Evolutionary conservation across 2,113 vertebrate genomes (phyloP).

Genomic region (Archocentrus centrarchus): DNA sequence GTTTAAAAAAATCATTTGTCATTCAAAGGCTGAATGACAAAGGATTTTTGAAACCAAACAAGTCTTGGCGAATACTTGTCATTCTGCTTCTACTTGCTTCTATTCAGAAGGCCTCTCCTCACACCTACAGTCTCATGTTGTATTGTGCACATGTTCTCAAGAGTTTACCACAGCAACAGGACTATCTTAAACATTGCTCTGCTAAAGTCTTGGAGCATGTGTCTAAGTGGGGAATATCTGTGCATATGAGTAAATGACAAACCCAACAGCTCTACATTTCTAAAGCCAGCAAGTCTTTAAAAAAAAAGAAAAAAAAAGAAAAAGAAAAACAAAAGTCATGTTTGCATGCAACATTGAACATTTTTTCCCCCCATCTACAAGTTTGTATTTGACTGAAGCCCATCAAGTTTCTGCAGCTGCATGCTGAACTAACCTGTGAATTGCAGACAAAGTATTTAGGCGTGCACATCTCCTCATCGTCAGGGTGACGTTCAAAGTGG

Average conservation of each 20-base stretch:
- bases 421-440: slow-evolving; percentile 77
- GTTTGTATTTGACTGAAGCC: not conserved
- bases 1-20: not conserved
- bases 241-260: not conserved
- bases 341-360: not conserved
- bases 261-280: not conserved
- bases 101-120: not conserved
- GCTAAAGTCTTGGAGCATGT: not conserved
- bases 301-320: not conserved
- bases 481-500: slow-evolving; percentile 79
- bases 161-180: not conserved
- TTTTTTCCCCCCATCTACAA: too few relatives aligned
- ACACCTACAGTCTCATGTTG: not conserved
- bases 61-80: not conserved
- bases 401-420: not conserved
- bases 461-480: slow-evolving; percentile 85
- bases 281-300: not conserved
- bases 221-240: not conserved
- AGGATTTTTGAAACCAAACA: slow-evolving; percentile 5
- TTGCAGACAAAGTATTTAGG: slow-evolving; percentile 97
- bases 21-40: not conserved
- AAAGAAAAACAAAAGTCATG: too few relatives aligned
- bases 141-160: not conserved
- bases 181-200: not conserved
- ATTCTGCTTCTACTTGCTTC: not conserved